Evolutionary conservation across 2,888 invertebrate genomes (phyloP).

Genomic region (Furcula furcula): DNA sequence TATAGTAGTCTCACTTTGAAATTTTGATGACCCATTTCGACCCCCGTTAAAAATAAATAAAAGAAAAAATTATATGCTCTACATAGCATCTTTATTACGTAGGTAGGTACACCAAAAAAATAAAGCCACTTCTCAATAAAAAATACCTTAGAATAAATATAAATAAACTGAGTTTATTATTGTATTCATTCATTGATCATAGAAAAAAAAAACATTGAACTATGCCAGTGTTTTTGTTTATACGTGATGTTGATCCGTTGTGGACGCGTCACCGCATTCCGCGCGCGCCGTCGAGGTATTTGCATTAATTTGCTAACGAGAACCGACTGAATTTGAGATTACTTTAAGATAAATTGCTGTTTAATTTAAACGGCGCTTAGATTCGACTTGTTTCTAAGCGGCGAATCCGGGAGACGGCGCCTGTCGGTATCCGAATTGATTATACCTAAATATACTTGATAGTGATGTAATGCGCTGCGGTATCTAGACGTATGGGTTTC

Average conservation of each 20-base stretch:
- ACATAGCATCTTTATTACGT: too few species aligned
- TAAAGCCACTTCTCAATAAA: too few species aligned
- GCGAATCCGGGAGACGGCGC: slow-evolving; percentile 45
- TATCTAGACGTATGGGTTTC: background rate
- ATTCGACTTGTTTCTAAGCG: slow-evolving; percentile 45
- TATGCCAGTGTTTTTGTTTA: slow-evolving; percentile 46
- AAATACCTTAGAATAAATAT: too few species aligned
- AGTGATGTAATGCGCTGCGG: slow-evolving; percentile 17
- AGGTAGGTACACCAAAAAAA: too few species aligned
- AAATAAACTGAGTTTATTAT: background rate
- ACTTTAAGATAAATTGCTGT: slow-evolving; percentile 48
- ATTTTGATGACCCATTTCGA: too few species aligned
- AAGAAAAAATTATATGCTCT: too few species aligned
- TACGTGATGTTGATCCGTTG: slow-evolving; percentile 34
- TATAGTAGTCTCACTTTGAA: too few species aligned
- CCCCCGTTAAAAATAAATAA: too few species aligned
- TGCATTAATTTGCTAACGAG: slow-evolving; percentile 64
- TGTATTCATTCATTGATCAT: slow-evolving; percentile 12
- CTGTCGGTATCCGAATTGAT: slow-evolving; percentile 27
- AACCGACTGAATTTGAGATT: slow-evolving; percentile 49
- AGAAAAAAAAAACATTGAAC: slow-evolving; percentile 18
- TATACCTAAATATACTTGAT: slow-evolving; percentile 11
- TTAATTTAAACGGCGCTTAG: slow-evolving; percentile 53
- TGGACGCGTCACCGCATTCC: slow-evolving; percentile 51
- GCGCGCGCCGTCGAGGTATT: slow-evolving; percentile 40